These are phyloP conservation scores for Ceratoteleas bidentatus DNA, from an alignment of 1,140 invertebrate species.

Conservation along the genomic window DNA sequence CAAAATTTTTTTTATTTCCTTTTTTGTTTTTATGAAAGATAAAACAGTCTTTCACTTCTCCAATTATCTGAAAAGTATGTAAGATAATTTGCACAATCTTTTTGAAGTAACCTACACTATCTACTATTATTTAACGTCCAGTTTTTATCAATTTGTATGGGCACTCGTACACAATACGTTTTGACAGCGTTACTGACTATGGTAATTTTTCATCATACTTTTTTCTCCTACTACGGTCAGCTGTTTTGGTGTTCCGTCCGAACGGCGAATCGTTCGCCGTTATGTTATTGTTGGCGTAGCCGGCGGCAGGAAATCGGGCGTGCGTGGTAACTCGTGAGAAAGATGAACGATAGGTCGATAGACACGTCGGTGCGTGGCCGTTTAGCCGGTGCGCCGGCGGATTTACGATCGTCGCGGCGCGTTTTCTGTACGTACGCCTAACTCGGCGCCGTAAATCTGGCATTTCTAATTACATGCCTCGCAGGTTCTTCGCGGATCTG, in stretches of 20 bases:
- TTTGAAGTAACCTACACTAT: too few relatives aligned
- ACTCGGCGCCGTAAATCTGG: slow-evolving; percentile 64
- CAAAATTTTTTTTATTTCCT: too few relatives aligned
- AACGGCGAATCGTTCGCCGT: slow-evolving; percentile 44
- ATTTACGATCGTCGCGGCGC: slow-evolving; percentile 65
- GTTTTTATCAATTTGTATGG: too few relatives aligned
- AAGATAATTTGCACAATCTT: too few relatives aligned
- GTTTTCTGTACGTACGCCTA: slow-evolving; percentile 37
- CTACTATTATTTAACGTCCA: too few relatives aligned
- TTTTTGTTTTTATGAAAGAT: too few relatives aligned
- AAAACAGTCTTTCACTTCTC: too few relatives aligned
- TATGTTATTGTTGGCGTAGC: slow-evolving; percentile 48
- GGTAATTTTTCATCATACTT: too few relatives aligned
- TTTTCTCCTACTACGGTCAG: too few relatives aligned
- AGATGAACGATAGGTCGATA: slow-evolving; percentile 75
- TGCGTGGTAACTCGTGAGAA: slow-evolving; percentile 72
- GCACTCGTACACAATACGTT: too few relatives aligned
- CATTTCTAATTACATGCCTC: slow-evolving; percentile 74
- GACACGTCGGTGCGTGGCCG: slow-evolving; percentile 71
- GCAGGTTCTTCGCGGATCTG: slow-evolving; percentile 44
- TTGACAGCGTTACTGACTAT: neutral
- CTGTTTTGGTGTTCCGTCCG: slow-evolving; percentile 16
- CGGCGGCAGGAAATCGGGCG: slow-evolving; percentile 55
- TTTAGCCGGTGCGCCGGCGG: slow-evolving; percentile 64
- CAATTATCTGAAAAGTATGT: too few relatives aligned